Percentiles rank a stretch among this genome's conserved stretches.
phyloP scores from a whole-genome alignment of 2,113 vertebrate genomes.

The Anas platyrhynchos region DNA sequence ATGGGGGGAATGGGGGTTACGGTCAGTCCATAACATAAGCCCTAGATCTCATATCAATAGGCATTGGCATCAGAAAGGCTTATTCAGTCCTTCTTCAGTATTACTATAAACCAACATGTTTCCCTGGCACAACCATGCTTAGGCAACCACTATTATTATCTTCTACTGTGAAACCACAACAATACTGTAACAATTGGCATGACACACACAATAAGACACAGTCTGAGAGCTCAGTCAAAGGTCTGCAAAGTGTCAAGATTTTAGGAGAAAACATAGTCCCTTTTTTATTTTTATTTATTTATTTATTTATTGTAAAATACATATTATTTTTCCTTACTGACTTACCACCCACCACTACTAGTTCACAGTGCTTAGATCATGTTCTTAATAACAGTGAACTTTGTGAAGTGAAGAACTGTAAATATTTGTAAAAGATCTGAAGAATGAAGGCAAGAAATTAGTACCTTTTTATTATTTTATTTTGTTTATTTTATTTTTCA shows the following conservation, averaged over 20 bases:
- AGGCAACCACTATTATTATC: slow-evolving; percentile 2
- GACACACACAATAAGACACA: neutral
- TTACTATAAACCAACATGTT: neutral
- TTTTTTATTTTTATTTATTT: too few species aligned
- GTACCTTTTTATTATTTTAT: neutral
- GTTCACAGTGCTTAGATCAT: neutral
- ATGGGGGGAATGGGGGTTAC: too few species aligned
- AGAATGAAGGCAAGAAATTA: neutral
- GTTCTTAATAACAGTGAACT: neutral
- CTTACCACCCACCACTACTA: neutral
- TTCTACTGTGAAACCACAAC: neutral
- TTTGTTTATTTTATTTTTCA: neutral
- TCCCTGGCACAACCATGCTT: neutral
- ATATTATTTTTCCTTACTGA: neutral
- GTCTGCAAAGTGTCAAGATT: neutral
- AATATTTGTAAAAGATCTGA: neutral
- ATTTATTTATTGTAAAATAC: neutral
- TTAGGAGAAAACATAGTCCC: neutral
- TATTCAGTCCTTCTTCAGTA: neutral
- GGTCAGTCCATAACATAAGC: too few species aligned
- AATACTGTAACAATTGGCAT: neutral
- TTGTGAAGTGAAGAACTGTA: neutral
- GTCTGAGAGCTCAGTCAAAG: neutral
- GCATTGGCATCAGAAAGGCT: neutral
- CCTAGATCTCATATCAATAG: neutral